These are phyloP conservation scores for Dendroctonus valens DNA, from an alignment of 1,140 invertebrate species.

Conservation along the genomic window DNA sequence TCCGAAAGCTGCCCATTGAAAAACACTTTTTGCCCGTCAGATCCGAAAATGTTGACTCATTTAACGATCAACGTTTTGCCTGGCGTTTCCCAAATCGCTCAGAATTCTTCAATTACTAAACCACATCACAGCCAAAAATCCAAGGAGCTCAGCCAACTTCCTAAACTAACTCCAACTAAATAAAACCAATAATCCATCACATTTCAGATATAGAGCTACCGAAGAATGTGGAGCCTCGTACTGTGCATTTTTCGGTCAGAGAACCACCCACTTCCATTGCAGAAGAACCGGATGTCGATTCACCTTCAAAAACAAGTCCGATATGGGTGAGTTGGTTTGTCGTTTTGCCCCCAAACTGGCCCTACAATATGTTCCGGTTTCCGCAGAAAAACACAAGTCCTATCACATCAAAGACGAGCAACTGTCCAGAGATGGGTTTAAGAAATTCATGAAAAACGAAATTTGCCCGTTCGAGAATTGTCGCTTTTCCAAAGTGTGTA, in stretches of 20 bases:
- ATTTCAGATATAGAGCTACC: slow-evolving; percentile 72
- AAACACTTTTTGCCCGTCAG: too few relatives aligned
- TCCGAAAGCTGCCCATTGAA: too few relatives aligned
- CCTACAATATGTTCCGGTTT: too few relatives aligned
- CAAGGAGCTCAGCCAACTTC: too few relatives aligned
- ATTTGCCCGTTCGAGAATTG: slow-evolving; percentile 88
- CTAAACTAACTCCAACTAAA: too few relatives aligned
- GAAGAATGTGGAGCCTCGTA: slow-evolving; percentile 85
- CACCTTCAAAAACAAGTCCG: slow-evolving; percentile 98
- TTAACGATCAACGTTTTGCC: too few relatives aligned
- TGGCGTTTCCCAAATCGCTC: too few relatives aligned
- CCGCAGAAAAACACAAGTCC: slow-evolving; percentile 94
- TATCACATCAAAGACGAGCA: slow-evolving; percentile 98
- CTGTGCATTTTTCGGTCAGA: slow-evolving; percentile 91
- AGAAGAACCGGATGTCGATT: slow-evolving; percentile 84
- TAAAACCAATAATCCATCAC: too few relatives aligned
- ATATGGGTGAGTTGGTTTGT: slow-evolving; percentile 82
- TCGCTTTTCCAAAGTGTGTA: slow-evolving; percentile 90
- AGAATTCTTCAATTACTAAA: too few relatives aligned
- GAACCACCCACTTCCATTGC: slow-evolving; percentile 98
- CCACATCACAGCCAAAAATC: too few relatives aligned
- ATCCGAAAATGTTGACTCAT: too few relatives aligned
- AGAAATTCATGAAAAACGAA: slow-evolving; percentile 98
- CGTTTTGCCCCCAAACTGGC: too few relatives aligned
- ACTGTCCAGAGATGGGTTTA: slow-evolving; percentile 92